Percentiles rank a stretch among this genome's conserved stretches.
Evolutionary conservation across 2,888 invertebrate species (phyloP).

Genomic region (Girardia tigrina): DNA sequence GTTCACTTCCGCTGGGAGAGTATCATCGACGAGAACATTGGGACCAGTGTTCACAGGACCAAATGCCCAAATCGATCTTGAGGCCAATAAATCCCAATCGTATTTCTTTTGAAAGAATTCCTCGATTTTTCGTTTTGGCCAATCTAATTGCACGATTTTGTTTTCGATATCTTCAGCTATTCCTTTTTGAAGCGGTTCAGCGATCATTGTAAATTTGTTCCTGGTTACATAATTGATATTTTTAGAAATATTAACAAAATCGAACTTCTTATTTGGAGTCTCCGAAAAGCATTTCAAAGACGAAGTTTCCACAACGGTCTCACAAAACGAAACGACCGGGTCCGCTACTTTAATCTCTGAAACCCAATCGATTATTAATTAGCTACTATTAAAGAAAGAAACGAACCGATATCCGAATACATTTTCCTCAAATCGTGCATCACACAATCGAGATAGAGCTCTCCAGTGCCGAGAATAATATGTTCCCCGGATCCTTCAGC

Average conservation of each 20-base stretch:
- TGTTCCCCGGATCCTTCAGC: slow-evolving; percentile 97
- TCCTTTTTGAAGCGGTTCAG: slow-evolving; percentile 90
- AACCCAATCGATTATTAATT: too few relatives aligned
- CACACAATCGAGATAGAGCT: slow-evolving; percentile 91
- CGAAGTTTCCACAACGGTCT: slow-evolving; percentile 96
- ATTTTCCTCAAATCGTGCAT: slow-evolving; percentile 97
- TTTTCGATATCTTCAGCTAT: slow-evolving; percentile 97
- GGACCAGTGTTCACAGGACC: slow-evolving; percentile 84
- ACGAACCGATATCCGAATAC: slow-evolving; percentile 95
- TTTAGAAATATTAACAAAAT: slow-evolving; percentile 32
- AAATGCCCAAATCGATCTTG: slow-evolving; percentile 97
- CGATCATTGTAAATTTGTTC: slow-evolving; percentile 98
- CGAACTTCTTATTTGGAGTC: slow-evolving; percentile 81
- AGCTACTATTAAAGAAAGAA: too few relatives aligned
- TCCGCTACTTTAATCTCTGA: slow-evolving; percentile 74
- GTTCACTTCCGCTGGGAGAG: slow-evolving; percentile 93
- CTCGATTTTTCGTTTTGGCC: slow-evolving; percentile 76
- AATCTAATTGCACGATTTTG: slow-evolving; percentile 81
- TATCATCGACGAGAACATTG: slow-evolving; percentile 95
- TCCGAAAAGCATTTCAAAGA: slow-evolving; percentile 98
- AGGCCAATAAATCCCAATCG: slow-evolving; percentile 96
- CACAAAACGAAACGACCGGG: slow-evolving; percentile 95
- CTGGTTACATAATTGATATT: slow-evolving; percentile 43
- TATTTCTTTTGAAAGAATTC: slow-evolving; percentile 99
- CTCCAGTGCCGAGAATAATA: slow-evolving; percentile 89